These are phyloP conservation scores for Nephila pilipes DNA, from an alignment of 1,140 invertebrate genomes.

Conservation along the genomic window DNA sequence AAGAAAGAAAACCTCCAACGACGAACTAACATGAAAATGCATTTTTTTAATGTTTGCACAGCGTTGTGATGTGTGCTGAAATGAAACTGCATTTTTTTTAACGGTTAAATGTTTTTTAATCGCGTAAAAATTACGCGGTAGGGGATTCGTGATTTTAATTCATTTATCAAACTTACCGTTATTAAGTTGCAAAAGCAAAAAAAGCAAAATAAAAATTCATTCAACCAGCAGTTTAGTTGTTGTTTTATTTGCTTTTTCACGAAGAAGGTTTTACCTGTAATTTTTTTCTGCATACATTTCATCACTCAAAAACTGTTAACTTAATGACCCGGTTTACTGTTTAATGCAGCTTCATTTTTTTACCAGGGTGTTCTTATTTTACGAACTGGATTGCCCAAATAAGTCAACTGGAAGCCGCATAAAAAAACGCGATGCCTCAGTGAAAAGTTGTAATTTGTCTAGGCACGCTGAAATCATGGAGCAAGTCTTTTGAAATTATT, in stretches of 20 bases:
- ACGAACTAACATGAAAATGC: neutral
- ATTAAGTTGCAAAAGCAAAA: conserved; percentile 30
- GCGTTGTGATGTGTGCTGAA: neutral
- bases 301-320: conserved; percentile 60
- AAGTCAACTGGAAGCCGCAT: conserved; percentile 12
- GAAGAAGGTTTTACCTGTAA: neutral
- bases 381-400: conserved; percentile 14
- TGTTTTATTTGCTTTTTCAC: conserved; percentile 28
- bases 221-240: conserved; percentile 22
- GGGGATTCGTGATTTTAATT: conserved; percentile 32
- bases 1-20: neutral
- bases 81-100: conserved; percentile 21
- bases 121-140: neutral
- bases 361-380: conserved; percentile 8
- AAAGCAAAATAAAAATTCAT: conserved; percentile 18
- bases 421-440: conserved; percentile 3
- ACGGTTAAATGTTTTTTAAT: conserved; percentile 30
- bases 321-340: conserved; percentile 51
- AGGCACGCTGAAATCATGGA: neutral
- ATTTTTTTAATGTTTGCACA: conserved; percentile 16
- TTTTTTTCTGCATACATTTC: conserved; percentile 48
- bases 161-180: conserved; percentile 67
- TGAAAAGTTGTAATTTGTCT: conserved; percentile 12
- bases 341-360: conserved; percentile 18
- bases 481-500: neutral